phyloP scores from a whole-genome alignment of 2,888 invertebrate species.

The Agrilus mali region DNA sequence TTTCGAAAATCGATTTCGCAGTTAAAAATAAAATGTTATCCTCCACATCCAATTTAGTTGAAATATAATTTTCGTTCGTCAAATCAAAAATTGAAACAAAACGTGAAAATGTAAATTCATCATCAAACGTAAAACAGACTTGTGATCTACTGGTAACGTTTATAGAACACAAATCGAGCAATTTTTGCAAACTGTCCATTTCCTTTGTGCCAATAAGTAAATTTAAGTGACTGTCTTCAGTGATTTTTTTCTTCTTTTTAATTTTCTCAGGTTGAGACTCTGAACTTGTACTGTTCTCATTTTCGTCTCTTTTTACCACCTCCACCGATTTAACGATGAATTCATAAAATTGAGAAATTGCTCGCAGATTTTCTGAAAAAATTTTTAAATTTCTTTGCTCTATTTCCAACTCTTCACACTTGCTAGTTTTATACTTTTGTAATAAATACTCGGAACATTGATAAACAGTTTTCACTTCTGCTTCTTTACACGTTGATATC shows the following conservation, averaged over 20 bases:
- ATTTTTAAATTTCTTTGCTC: slow-evolving; percentile 21
- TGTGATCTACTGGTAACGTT: slow-evolving; percentile 30
- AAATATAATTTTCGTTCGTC: slow-evolving; percentile 24
- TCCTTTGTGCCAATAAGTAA: slow-evolving; percentile 40
- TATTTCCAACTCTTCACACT: slow-evolving; percentile 21
- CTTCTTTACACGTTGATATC: slow-evolving; percentile 50
- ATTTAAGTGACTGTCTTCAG: slow-evolving; percentile 11
- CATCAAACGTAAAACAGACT: slow-evolving; percentile 46
- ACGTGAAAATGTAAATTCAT: slow-evolving; percentile 39
- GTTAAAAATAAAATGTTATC: slow-evolving; percentile 31
- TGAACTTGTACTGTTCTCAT: slow-evolving; percentile 18
- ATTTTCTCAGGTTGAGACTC: background rate
- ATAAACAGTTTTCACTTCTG: slow-evolving; percentile 48
- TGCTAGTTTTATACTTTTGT: slow-evolving; percentile 25
- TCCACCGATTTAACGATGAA: slow-evolving; percentile 13
- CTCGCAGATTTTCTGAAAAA: slow-evolving; percentile 23
- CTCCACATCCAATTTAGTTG: slow-evolving; percentile 31
- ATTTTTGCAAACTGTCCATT: slow-evolving; percentile 48
- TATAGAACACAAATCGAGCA: slow-evolving; percentile 44
- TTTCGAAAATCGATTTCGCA: slow-evolving; percentile 27
- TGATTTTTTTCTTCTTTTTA: slow-evolving; percentile 10
- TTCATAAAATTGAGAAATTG: slow-evolving; percentile 24
- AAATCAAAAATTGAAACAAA: slow-evolving; percentile 42
- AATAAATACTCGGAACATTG: slow-evolving; percentile 36
- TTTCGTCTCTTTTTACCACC: slow-evolving; percentile 17